These are phyloP conservation scores for Alauda arvensis DNA, from an alignment of 2,797 vertebrate genomes.

Conservation along the genomic window DNA sequence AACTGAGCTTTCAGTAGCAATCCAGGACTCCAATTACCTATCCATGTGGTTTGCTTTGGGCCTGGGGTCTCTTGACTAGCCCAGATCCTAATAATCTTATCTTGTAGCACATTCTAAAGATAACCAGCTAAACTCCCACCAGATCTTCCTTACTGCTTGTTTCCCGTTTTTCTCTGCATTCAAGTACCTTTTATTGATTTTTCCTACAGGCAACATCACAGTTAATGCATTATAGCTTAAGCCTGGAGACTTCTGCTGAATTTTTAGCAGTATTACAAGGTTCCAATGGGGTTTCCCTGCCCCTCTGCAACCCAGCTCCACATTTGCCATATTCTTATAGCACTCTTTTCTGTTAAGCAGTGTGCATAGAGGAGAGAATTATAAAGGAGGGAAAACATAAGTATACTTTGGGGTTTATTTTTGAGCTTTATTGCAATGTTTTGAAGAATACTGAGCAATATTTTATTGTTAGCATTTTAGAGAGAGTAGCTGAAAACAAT, in stretches of 20 bases:
- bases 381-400: not conserved
- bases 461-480: not conserved
- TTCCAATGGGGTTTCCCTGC: not conserved
- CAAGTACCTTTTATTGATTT: not conserved
- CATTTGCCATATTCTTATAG: not conserved
- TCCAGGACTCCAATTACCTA: not conserved
- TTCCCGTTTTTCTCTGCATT: not conserved
- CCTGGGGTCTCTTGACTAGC: not conserved
- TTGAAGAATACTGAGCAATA: fast-evolving
- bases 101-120: not conserved
- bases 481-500: not conserved
- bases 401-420: not conserved
- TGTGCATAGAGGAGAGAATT: not conserved
- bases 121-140: not conserved
- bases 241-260: not conserved
- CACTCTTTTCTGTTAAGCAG: not conserved
- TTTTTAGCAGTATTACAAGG: not conserved
- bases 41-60: not conserved
- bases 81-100: not conserved
- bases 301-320: not conserved
- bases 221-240: not conserved
- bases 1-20: not conserved
- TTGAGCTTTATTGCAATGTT: not conserved
- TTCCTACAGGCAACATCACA: not conserved
- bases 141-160: not conserved